Percentiles rank a stretch among this genome's conserved stretches.
phyloP scores from a whole-genome alignment of 2,113 vertebrate genomes.

The Spilogale gracilis region DNA sequence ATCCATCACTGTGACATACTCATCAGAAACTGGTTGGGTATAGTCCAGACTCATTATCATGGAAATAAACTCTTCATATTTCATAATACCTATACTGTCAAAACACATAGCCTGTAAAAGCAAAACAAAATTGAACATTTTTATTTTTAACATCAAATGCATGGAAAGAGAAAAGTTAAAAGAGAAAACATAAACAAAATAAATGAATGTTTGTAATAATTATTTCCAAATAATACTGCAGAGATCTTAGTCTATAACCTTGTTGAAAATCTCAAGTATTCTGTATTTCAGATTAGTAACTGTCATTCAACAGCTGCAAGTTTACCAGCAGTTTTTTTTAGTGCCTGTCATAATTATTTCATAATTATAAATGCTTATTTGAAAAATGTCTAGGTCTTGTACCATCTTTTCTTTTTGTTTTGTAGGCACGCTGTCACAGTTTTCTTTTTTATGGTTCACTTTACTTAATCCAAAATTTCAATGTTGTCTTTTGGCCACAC shows the following conservation, averaged over 20 bases:
- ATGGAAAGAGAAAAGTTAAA: neutral
- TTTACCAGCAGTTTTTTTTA: neutral
- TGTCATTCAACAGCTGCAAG: neutral
- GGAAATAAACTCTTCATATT: conserved; percentile 90
- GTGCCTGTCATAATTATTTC: neutral
- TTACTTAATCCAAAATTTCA: conserved; percentile 8
- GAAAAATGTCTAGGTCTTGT: neutral
- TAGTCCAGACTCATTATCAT: conserved; percentile 79
- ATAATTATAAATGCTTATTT: neutral
- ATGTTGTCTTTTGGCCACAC: neutral
- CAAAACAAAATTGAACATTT: conserved; percentile 46
- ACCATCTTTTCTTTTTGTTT: neutral
- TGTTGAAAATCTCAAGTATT: neutral
- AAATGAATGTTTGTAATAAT: neutral
- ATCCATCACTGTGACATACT: conserved; percentile 89
- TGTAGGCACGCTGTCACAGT: neutral
- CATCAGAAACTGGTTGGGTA: conserved; percentile 86
- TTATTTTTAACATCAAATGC: neutral
- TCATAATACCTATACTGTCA: conserved; percentile 90
- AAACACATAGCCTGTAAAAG: conserved; percentile 85
- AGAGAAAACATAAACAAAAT: neutral
- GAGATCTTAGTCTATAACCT: neutral
- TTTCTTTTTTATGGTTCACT: neutral
- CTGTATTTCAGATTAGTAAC: neutral
- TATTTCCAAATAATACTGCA: neutral